phyloP scores from a whole-genome alignment of 2,797 vertebrate genomes.

The Gallinago nigripennis region DNA sequence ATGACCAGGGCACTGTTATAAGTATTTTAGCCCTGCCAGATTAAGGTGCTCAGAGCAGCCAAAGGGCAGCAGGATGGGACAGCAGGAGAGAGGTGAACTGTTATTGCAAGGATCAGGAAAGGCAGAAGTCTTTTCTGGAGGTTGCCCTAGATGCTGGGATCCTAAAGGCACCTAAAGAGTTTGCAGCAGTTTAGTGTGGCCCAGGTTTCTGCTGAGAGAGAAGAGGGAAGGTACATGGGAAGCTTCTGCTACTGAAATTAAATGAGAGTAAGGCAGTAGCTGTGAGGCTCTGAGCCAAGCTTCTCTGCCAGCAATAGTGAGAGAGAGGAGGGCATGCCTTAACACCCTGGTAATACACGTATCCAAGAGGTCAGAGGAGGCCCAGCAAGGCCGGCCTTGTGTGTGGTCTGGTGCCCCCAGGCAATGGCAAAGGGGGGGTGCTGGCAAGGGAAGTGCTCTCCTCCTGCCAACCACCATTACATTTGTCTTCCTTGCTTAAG shows the following conservation, averaged over 20 bases:
- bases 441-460: not conserved
- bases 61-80: not conserved
- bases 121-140: not conserved
- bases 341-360: not conserved
- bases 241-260: not conserved
- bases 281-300: not conserved
- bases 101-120: not conserved
- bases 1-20: not conserved
- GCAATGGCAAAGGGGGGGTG: not conserved
- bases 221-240: not conserved
- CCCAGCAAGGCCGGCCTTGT: not conserved
- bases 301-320: not conserved
- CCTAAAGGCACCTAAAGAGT: not conserved
- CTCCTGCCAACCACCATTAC: not conserved
- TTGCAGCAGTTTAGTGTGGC: not conserved
- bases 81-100: not conserved
- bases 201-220: not conserved
- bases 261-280: not conserved
- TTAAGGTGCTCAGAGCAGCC: not conserved
- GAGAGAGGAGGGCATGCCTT: not conserved
- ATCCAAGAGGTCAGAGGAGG: not conserved
- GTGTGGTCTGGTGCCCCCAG: not conserved
- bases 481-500: not conserved
- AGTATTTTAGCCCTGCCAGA: not conserved
- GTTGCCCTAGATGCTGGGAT: not conserved